Evolutionary conservation across 53 echinoderm and acorn worm genomes (phyloP), one percentile per base, ranked within the genome.

Genomic region (Mesocentrotus franciscanus): DNA sequence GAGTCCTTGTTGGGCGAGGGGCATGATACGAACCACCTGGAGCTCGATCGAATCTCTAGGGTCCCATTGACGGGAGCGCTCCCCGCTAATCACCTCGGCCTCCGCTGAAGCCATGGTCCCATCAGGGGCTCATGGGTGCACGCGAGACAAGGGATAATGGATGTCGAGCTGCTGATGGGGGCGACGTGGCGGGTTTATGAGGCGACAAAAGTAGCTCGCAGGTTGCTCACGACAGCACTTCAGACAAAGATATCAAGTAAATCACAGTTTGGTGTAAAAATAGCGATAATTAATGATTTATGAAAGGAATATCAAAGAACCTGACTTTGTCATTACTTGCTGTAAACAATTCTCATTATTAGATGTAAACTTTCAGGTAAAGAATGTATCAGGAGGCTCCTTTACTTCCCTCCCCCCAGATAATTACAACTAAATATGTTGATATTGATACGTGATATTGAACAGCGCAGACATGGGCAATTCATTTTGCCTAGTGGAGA

Each of bases 41-140:
- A 72, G 74, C 55, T 92, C 70, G 10, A 78, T 42, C 93, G 27
- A n/a, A 57, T 93, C 93, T 93, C 93, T 56, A 27, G 93, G 93
- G 93, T 49, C 93, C 59, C 93, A 75, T 93, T 74, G 93, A 76
- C 93, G 93, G 93, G 93, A 72, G 93, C 36, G 74, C 61, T 26
- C 55, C 93, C 76, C 93, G 93, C 93, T 93, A 93, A 93, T 93
- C 93, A 93, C 93, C 76, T n/a, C 93, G 74, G 27, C 93, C 93
- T 49, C 74, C 74, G 49, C 93, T n/a, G 26, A 49, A 93, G 56
- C 26, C 93, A 75, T 75, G 56, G 56, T 55, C 93, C 62, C 92
- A 92, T 24, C 36, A 92, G 64, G 62, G 66, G 59, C 92, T 64
- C 39, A 39, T 92, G 20, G 60, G 64, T 33, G 60, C 91, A 13